Evolutionary conservation across 2,888 invertebrate genomes (phyloP), one percentile per base, ranked within the genome.

Genomic region (Notocelia uddmanniana): DNA sequence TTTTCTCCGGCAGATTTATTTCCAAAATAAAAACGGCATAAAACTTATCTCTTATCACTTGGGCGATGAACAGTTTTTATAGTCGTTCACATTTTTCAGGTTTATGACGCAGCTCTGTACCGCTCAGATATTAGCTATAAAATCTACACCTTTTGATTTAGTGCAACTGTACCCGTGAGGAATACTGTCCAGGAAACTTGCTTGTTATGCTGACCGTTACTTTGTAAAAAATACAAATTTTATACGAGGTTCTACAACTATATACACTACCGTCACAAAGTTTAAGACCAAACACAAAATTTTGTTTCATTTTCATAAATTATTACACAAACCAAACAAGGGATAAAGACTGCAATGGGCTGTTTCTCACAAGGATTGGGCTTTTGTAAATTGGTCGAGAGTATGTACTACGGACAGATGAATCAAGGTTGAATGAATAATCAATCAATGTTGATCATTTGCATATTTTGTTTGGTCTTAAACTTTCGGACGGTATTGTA

Each of bases 41-140:
- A 59, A 66, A 50, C 10, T 15, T 57, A 34, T 45, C 54, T 59
- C 71, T 67, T 26, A 48, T 71, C 59, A 48, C 60, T 71, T 54
- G 54, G 45, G 18, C 23, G 23, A 55, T 60, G 60, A 54, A 67
- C 54, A 15, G 41, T 66, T 67, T 71, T 67, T 71, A 71, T 66
- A 45, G 67, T 67, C 71, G 34, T 48, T 67, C 67, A 67, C 71
- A 66, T 71, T 71, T 69, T 71, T 71, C 55, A 66, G n/a, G 70
- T 70, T 71, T 67, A 71, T 60, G 66, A 66, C 31, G 15, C 58
- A 31, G 31, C 37, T 63, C 23, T 48, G 60, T 54, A 19, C 21
- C 50, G 37, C 48, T 58, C 69, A 15, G 54, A 67, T 71, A 67
- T 71, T 67, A 60, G 54, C 34, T 41, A 71, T 71, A 71, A 71